Conservation (phyloP, 2,888 invertebrate species). For the Drosophila hamatofila region DNA sequence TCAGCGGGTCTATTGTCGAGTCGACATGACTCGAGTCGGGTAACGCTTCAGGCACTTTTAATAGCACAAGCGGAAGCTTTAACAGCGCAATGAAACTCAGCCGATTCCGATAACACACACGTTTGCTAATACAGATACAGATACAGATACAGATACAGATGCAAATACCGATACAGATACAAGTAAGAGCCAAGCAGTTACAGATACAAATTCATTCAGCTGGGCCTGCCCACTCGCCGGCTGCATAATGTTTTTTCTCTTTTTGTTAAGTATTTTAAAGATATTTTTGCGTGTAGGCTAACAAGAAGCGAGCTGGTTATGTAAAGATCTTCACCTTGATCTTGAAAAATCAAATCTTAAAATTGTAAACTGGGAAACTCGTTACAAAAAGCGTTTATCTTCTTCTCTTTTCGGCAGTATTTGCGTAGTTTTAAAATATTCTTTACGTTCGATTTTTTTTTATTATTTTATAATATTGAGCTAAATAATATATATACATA, state of each 20-base stretch:
- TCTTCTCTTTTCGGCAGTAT: neutral
- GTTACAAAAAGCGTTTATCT: conserved; percentile 6
- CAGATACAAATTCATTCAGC: conserved; percentile 58
- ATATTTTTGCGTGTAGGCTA: conserved; percentile 60
- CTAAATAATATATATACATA: conserved; percentile 59
- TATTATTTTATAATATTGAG: conserved; percentile 69
- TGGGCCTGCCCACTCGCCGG: conserved; percentile 59
- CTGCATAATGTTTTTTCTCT: conserved; percentile 26
- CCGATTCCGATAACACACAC: conserved; percentile 17
- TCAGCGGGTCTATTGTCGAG: conserved; percentile 9
- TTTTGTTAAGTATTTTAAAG: conserved; percentile 1
- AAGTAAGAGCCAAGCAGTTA: conserved; percentile 5
- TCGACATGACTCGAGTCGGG: neutral
- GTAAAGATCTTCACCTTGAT: conserved; percentile 69
- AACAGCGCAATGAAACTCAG: conserved; percentile 51
- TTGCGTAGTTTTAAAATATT: conserved; percentile 19
- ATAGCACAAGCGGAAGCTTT: conserved; percentile 74
- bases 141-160: conserved; percentile 10
- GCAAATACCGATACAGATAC: conserved; percentile 20
- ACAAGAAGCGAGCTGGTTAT: conserved; percentile 54
- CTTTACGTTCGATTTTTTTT: conserved; percentile 46
- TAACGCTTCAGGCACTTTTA: conserved; percentile 12
- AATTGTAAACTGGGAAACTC: conserved; percentile 29
- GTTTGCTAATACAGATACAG: conserved; percentile 25
- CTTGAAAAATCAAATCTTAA: conserved; percentile 62